phyloP scores from a whole-genome alignment of 2,797 vertebrate species.

The Cynodonichthys magdalenae region DNA sequence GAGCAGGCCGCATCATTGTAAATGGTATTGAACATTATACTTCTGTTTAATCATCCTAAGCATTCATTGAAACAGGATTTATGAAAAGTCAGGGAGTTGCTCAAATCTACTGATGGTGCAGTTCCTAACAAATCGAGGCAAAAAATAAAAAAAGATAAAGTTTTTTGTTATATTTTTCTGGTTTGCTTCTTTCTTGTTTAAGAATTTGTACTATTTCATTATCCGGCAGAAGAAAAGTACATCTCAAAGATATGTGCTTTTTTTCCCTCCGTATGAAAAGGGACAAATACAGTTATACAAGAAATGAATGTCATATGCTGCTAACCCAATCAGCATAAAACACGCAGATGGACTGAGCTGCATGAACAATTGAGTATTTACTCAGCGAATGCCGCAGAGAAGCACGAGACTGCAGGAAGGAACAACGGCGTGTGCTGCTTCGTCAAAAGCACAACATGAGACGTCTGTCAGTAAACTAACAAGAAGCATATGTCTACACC shows the following conservation, averaged over 20 bases:
- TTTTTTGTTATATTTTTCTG: not conserved
- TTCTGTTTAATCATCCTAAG: not conserved
- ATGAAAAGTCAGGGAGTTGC: not conserved
- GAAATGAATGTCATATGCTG: conserved; percentile 42
- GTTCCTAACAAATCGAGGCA: not conserved
- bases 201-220: conserved; percentile 1
- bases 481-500: conserved; percentile 8
- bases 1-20: not conserved
- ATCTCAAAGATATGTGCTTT: not conserved
- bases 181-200: not conserved
- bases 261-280: not conserved
- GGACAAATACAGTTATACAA: conserved; percentile 17
- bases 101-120: not conserved
- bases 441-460: conserved; percentile 24
- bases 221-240: not conserved
- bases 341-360: conserved; percentile 29
- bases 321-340: conserved; percentile 46
- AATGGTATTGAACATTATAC: too few species aligned
- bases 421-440: conserved; percentile 40
- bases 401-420: conserved; percentile 46
- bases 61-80: not conserved
- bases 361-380: conserved; percentile 53
- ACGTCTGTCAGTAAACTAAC: conserved; percentile 21
- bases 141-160: not conserved
- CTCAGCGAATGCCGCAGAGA: conserved; percentile 32